Base-by-base conservation (phyloP, 1,140 invertebrate species). In the Achroia grisella region DNA sequence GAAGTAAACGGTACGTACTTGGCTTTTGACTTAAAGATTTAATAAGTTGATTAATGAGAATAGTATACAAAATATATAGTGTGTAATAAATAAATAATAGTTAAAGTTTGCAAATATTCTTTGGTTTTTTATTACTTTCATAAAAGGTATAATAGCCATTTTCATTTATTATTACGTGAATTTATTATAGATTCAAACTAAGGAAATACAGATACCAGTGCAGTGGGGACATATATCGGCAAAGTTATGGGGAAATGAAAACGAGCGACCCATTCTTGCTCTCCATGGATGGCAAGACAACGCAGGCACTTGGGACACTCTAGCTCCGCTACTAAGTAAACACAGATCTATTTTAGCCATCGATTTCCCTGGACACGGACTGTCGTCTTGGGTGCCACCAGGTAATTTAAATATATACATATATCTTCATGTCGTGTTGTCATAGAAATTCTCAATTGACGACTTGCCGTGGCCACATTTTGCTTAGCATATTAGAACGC, bases 281-380 rank as follows among this genome's bases (percentile, higher is more conserved):
- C 56, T 94, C 31, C 93, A 95, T 67, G 93, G 93, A 1, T 94
- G 92, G 92, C 89, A 91, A 75, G 91, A 93, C 56, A 94, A 93
- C 71, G 91, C 91, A 9, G 91, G 89, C 1, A 90, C 90, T 1
- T 94, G 93, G 81, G 92, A 94, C 69, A 82, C 86, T 0, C 64
- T 94, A 8, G 88, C 89, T 11, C 91, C 91, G 10, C 60, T 90
- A 14, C 62, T 94, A 29, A 82, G 87, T 5, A 62, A 85, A 10
- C 73, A 92, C 54, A 57, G 89, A 1, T 85, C 89, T 4, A 87
- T 92, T 47, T 63, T 94, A 8, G 88, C 91, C 1, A 86, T 93
- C 10, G 93, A 94, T 75, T 87, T 92, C 28, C 92, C 91, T 0
- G 92, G 92, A 1, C 93, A 94, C 77, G 93, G 93, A 1, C 62